Conservation (phyloP, 2,113 vertebrate species). For the Amazona guildingii region DNA sequence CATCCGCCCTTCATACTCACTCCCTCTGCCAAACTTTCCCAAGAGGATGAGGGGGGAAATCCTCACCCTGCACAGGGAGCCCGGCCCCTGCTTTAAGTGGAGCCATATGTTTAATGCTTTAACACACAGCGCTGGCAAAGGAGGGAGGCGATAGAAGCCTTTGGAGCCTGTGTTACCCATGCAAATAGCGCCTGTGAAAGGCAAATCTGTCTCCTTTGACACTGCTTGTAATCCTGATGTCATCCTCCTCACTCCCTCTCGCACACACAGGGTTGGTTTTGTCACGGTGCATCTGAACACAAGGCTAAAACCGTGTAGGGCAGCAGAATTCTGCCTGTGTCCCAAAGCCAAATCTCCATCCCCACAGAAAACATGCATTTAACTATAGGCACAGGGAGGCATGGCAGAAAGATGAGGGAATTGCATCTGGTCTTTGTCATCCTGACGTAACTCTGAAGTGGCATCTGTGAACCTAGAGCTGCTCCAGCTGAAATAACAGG, state of each 20-base stretch:
- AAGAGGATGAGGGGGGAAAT: not conserved
- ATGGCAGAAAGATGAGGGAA: constrained; percentile 39
- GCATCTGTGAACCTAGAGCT: not conserved
- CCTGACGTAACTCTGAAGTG: not conserved
- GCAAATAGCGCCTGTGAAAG: constrained; percentile 35
- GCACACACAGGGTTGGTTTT: constrained; percentile 9
- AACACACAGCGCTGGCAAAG: not conserved
- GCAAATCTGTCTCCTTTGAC: constrained; percentile 54
- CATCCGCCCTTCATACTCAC: not conserved
- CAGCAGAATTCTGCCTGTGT: constrained; percentile 1
- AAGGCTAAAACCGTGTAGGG: not conserved
- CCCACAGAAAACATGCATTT: not conserved
- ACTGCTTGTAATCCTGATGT: constrained; percentile 57
- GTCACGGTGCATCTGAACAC: constrained; percentile 13
- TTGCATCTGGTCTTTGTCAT: constrained; percentile 42
- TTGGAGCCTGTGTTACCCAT: constrained; percentile 30
- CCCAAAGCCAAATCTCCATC: constrained; percentile 1
- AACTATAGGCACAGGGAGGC: constrained; percentile 15
- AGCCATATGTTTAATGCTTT: constrained; percentile 34
- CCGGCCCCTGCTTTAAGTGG: constrained; percentile 31
- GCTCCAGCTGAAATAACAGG: constrained; percentile 36
- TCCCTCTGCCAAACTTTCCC: not conserved
- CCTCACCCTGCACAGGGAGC: not conserved
- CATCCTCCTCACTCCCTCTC: constrained; percentile 30
- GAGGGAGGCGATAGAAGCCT: constrained; percentile 5